These are phyloP conservation scores for Haliclona indistincta DNA, from an alignment of 37 sponge, comb jelly and placozoan species.

Conservation along the genomic window DNA sequence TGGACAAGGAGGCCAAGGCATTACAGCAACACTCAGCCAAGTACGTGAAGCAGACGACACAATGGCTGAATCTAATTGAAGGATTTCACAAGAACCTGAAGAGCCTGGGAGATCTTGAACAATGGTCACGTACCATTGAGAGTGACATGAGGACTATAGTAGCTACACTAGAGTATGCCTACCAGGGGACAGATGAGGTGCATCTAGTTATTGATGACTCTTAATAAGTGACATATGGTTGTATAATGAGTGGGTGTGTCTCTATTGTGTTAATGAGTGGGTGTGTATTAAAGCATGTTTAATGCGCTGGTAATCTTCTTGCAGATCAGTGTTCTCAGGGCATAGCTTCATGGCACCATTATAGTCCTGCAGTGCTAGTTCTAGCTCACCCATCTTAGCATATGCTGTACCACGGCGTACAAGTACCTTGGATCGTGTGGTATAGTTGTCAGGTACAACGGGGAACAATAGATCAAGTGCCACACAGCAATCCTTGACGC, in stretches of 20 bases:
- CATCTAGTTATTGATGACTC: constrained; percentile 26
- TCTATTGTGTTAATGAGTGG: neutral
- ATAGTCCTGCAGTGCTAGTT: constrained; percentile 76
- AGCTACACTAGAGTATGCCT: constrained; percentile 80
- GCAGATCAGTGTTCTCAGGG: constrained; percentile 50
- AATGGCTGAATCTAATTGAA: constrained; percentile 88
- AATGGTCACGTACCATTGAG: constrained; percentile 95
- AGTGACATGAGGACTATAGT: constrained; percentile 80
- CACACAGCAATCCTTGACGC: constrained; percentile 66
- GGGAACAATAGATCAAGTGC: constrained; percentile 89
- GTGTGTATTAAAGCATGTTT: constrained; percentile 10
- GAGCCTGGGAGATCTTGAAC: constrained; percentile 90
- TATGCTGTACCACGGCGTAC: constrained; percentile 90
- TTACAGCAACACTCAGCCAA: constrained; percentile 75
- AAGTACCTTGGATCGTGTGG: constrained; percentile 73
- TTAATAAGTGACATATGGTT: too few relatives aligned
- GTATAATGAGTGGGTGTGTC: neutral
- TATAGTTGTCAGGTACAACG: constrained; percentile 77
- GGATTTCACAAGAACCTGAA: constrained; percentile 91
- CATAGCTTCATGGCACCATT: constrained; percentile 64
- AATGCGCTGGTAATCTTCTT: constrained; percentile 49
- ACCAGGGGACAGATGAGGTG: constrained; percentile 77
- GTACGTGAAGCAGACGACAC: constrained; percentile 86
- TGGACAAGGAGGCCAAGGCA: constrained; percentile 79
- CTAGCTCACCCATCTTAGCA: constrained; percentile 50